Conservation (phyloP, 2,888 invertebrate species). For the Malthinus seriepunctatus region DNA sequence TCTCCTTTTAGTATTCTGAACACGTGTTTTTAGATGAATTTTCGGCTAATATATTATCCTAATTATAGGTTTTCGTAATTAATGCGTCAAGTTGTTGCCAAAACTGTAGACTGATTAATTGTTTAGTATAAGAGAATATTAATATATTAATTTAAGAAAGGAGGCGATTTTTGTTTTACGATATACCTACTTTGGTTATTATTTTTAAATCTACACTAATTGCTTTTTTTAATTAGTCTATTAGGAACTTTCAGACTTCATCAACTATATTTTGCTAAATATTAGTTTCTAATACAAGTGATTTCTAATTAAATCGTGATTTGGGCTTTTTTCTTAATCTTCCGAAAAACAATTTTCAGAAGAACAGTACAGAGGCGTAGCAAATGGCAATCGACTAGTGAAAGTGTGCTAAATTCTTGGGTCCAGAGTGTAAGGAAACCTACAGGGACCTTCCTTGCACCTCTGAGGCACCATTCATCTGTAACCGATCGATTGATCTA, state of each 20-base stretch:
- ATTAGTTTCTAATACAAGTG: background rate
- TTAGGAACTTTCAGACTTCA: background rate
- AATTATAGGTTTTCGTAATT: conserved; percentile 24
- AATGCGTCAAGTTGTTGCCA: conserved; percentile 25
- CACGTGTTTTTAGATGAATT: conserved; percentile 30
- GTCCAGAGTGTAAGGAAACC: too few relatives aligned
- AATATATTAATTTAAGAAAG: conserved; percentile 22
- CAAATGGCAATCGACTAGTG: too few relatives aligned
- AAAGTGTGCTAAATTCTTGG: too few relatives aligned
- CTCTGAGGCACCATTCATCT: too few relatives aligned
- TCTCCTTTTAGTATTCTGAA: conserved; percentile 29
- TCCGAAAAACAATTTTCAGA: too few relatives aligned
- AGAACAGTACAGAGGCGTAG: too few relatives aligned
- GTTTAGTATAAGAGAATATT: conserved; percentile 17
- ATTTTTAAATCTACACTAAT: background rate
- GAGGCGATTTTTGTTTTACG: conserved; percentile 6
- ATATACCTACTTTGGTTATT: conserved; percentile 2
- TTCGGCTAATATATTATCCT: conserved; percentile 20
- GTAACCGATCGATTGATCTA: too few relatives aligned
- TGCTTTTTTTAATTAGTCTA: conserved; percentile 1
- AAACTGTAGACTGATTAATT: conserved; percentile 24
- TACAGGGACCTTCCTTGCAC: too few relatives aligned
- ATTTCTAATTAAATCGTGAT: too few relatives aligned
- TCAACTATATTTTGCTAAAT: background rate
- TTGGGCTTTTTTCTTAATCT: too few relatives aligned